Evolutionary conservation across 2,888 invertebrate genomes (phyloP).

Genomic region (Apeira syringaria): DNA sequence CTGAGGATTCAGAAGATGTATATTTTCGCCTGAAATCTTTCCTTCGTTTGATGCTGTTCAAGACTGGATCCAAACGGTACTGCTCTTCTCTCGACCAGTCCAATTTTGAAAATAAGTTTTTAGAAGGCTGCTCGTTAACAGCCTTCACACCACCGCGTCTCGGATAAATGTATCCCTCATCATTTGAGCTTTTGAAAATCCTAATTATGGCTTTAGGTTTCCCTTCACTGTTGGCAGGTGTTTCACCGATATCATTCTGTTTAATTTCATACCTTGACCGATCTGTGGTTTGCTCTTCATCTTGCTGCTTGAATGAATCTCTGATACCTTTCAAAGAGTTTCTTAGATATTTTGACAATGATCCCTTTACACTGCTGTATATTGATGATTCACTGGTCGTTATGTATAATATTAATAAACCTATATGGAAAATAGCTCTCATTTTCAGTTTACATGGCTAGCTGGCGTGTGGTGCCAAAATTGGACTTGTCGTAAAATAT

Average conservation of each 20-base stretch:
- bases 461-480: constrained; percentile 4
- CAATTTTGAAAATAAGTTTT: constrained; percentile 1
- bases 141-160: not conserved
- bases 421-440: constrained; percentile 22
- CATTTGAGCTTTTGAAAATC: constrained; percentile 4
- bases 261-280: constrained; percentile 7
- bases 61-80: constrained; percentile 45
- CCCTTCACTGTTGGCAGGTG: not conserved
- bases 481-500: constrained; percentile 16
- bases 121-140: constrained; percentile 3
- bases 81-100: constrained; percentile 10
- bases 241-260: not conserved
- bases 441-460: constrained; percentile 31
- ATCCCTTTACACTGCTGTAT: constrained; percentile 30
- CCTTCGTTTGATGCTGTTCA: constrained; percentile 34
- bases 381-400: constrained; percentile 32
- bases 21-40: constrained; percentile 4
- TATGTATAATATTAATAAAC: constrained; percentile 23
- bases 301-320: not conserved
- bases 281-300: not conserved
- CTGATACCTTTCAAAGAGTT: constrained; percentile 1
- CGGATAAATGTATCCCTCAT: not conserved
- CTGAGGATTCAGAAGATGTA: not conserved
- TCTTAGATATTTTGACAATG: not conserved
- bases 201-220: constrained; percentile 9